Evolutionary conservation across 2,888 invertebrate species (phyloP).

Genomic region (Melieria picta): DNA sequence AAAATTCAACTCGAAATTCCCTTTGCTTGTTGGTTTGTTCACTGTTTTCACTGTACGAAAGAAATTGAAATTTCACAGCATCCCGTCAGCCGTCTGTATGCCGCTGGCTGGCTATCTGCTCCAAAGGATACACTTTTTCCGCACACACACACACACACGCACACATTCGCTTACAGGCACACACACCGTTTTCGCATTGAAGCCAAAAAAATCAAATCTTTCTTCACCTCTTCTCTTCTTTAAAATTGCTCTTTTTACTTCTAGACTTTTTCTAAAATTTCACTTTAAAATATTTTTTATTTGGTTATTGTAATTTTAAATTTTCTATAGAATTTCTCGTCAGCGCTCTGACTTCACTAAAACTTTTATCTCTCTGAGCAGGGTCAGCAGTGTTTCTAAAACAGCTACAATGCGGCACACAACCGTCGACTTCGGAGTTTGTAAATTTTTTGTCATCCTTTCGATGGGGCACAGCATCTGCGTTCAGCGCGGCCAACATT

Average conservation of each 20-base stretch:
- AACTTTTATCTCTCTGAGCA: not conserved
- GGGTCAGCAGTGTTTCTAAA: not conserved
- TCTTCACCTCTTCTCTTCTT: not conserved
- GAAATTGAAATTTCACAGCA: slow-evolving; percentile 8
- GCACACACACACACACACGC: slow-evolving; percentile 5
- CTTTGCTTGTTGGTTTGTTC: not conserved
- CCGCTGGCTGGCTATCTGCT: too few relatives aligned
- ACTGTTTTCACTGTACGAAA: slow-evolving; percentile 4
- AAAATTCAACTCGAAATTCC: not conserved
- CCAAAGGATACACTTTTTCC: slow-evolving; percentile 30
- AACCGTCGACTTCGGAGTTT: slow-evolving; percentile 66
- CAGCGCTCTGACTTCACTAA: not conserved
- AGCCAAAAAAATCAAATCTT: too few relatives aligned
- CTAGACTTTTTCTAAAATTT: not conserved
- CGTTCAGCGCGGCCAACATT: not conserved
- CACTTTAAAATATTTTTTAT: not conserved
- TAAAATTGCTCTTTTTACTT: not conserved
- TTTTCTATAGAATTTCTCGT: not conserved
- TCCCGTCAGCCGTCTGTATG: slow-evolving; percentile 8
- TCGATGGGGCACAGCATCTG: not conserved
- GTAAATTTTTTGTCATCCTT: slow-evolving; percentile 58
- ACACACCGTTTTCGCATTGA: not conserved
- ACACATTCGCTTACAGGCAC: not conserved
- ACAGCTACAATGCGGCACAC: slow-evolving; percentile 55
- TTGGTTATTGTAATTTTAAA: too few relatives aligned